phyloP scores from a whole-genome alignment of 2,113 vertebrate genomes.

The Sylvilagus bachmani region DNA sequence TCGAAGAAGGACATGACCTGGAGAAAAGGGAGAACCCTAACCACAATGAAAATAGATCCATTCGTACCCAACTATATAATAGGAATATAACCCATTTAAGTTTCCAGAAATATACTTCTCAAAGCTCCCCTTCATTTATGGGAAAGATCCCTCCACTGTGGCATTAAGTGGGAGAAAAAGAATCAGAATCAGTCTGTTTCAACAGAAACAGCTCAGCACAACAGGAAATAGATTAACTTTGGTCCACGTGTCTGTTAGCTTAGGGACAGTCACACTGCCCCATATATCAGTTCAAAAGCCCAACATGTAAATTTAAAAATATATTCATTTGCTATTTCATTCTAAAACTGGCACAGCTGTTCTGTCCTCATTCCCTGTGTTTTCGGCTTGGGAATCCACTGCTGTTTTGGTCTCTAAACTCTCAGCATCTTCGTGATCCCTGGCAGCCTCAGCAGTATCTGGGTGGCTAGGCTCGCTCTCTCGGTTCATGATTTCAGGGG shows the following conservation, averaged over 20 bases:
- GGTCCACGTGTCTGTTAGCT: constrained; percentile 86
- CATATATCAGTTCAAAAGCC: constrained; percentile 76
- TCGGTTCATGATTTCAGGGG: constrained; percentile 84
- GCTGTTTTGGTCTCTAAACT: constrained; percentile 79
- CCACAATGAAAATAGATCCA: constrained; percentile 82
- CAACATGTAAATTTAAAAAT: constrained; percentile 84
- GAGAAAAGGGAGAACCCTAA: constrained; percentile 69
- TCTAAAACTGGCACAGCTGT: constrained; percentile 75
- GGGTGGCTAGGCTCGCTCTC: constrained; percentile 72
- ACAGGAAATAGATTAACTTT: constrained; percentile 85
- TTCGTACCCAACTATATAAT: constrained; percentile 72
- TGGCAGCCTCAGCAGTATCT: constrained; percentile 58
- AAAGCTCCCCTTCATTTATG: constrained; percentile 58
- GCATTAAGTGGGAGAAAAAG: constrained; percentile 58
- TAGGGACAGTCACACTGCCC: constrained; percentile 80
- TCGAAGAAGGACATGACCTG: constrained; percentile 69
- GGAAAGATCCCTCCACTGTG: constrained; percentile 77
- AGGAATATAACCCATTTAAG: constrained; percentile 81
- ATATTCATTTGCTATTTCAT: constrained; percentile 81
- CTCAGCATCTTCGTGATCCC: constrained; percentile 78
- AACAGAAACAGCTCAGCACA: constrained; percentile 78
- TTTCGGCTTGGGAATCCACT: constrained; percentile 73
- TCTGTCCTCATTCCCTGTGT: constrained; percentile 78
- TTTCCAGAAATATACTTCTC: constrained; percentile 83
- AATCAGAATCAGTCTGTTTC: constrained; percentile 67